phyloP scores from a whole-genome alignment of 2,888 invertebrate species.

The Ctenicera cuprea region DNA sequence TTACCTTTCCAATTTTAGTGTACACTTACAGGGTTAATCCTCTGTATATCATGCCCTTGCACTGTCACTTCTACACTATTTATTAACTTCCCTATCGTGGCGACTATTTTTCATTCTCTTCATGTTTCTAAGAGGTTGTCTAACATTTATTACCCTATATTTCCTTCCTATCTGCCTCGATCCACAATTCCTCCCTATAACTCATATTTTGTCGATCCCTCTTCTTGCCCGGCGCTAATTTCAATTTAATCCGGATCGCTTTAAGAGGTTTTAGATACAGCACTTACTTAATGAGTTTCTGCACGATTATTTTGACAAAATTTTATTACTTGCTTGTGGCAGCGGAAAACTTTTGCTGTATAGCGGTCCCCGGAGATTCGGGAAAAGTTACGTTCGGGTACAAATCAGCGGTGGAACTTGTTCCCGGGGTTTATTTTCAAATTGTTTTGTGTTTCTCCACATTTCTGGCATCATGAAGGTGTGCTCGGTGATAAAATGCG shows the following conservation, averaged over 20 bases:
- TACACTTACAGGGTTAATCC: conserved; percentile 54
- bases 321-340: conserved; percentile 47
- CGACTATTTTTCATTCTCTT: conserved; percentile 64
- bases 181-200: conserved; percentile 46
- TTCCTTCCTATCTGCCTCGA: conserved; percentile 52
- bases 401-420: conserved; percentile 30
- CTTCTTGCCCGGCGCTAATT: conserved; percentile 42
- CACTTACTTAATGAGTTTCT: conserved; percentile 49
- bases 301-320: conserved; percentile 42
- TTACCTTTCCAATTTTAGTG: conserved; percentile 40
- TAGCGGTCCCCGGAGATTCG: conserved; percentile 17
- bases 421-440: conserved; percentile 27
- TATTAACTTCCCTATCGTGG: conserved; percentile 63
- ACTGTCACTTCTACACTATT: conserved; percentile 64
- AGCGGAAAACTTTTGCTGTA: conserved; percentile 38
- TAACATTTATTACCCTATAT: conserved; percentile 58
- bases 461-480: conserved; percentile 22
- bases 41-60: conserved; percentile 62
- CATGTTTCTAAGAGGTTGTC: conserved; percentile 60
- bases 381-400: conserved; percentile 32
- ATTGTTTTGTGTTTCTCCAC: conserved; percentile 17
- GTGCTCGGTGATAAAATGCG: conserved; percentile 24
- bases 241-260: conserved; percentile 48
- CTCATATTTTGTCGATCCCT: conserved; percentile 45
- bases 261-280: conserved; percentile 48